Percentiles rank a stretch among this genome's conserved stretches.
Conservation (phyloP, 2,888 invertebrate species). For the Tubiluchus corallicola region DNA sequence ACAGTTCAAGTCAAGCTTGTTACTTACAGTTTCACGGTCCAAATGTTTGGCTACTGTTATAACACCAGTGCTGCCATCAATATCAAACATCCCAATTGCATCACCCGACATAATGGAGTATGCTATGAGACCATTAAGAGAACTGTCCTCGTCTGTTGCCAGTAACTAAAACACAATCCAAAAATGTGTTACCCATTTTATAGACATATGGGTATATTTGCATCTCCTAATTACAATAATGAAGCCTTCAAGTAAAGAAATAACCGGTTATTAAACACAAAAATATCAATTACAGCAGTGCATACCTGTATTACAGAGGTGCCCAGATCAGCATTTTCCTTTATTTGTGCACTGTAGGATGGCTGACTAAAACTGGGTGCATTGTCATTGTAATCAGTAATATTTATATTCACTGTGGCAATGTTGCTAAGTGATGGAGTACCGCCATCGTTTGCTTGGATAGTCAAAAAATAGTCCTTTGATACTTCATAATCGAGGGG, state of each 20-base stretch:
- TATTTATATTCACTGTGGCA: conserved; percentile 64
- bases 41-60: conserved; percentile 50
- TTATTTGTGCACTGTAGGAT: conserved; percentile 51
- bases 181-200: neutral
- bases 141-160: conserved; percentile 68
- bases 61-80: conserved; percentile 56
- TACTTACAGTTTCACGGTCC: conserved; percentile 58
- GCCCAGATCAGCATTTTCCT: conserved; percentile 55
- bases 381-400: conserved; percentile 72
- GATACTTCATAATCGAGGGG: conserved; percentile 71
- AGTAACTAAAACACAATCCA: conserved; percentile 34
- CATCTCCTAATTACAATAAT: neutral
- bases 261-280: conserved; percentile 14
- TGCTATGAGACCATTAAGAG: conserved; percentile 52
- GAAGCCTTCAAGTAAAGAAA: conserved; percentile 13
- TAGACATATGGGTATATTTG: neutral
- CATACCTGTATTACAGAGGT: conserved; percentile 44
- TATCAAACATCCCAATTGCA: conserved; percentile 49
- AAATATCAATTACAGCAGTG: neutral
- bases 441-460: conserved; percentile 76
- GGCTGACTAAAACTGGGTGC: conserved; percentile 57
- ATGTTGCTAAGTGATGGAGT: conserved; percentile 70
- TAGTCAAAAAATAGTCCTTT: conserved; percentile 62
- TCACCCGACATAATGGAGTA: conserved; percentile 62
- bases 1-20: too few species aligned